These are phyloP conservation scores for Melanaphis sacchari DNA, from an alignment of 1,140 invertebrate genomes.

Conservation along the genomic window DNA sequence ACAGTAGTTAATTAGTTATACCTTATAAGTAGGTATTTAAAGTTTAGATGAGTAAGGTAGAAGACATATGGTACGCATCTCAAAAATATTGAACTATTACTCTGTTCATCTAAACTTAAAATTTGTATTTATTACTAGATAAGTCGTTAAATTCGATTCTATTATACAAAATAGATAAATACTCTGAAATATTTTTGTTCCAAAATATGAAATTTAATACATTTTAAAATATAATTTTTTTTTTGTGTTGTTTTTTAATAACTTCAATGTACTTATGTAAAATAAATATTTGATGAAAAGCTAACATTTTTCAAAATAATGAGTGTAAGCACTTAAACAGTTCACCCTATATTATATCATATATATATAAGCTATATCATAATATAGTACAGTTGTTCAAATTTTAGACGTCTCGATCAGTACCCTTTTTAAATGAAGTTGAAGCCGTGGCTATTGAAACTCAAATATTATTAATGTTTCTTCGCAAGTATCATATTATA, in stretches of 20 bases:
- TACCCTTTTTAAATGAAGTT: background rate
- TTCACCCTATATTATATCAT: background rate
- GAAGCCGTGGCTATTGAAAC: background rate
- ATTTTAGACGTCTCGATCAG: background rate
- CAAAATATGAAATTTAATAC: background rate
- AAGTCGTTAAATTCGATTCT: background rate
- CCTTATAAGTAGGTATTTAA: too few species aligned
- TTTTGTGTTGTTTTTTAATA: background rate
- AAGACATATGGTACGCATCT: background rate
- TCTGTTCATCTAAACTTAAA: background rate
- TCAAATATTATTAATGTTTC: background rate
- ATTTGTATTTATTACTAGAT: background rate
- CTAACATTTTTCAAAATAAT: background rate
- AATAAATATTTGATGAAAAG: background rate
- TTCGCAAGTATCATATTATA: background rate
- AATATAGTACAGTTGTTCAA: background rate
- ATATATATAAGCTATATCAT: too few species aligned
- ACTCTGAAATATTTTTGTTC: background rate
- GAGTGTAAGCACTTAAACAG: background rate
- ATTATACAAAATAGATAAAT: background rate
- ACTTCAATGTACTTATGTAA: background rate
- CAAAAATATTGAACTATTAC: background rate
- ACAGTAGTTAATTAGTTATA: background rate
- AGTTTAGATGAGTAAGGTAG: background rate
- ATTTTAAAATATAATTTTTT: too few species aligned